Percentiles rank a stretch among this genome's conserved stretches.
These are phyloP conservation scores for Thunnus albacares DNA, from an alignment of 2,797 vertebrate genomes.

Conservation along the genomic window DNA sequence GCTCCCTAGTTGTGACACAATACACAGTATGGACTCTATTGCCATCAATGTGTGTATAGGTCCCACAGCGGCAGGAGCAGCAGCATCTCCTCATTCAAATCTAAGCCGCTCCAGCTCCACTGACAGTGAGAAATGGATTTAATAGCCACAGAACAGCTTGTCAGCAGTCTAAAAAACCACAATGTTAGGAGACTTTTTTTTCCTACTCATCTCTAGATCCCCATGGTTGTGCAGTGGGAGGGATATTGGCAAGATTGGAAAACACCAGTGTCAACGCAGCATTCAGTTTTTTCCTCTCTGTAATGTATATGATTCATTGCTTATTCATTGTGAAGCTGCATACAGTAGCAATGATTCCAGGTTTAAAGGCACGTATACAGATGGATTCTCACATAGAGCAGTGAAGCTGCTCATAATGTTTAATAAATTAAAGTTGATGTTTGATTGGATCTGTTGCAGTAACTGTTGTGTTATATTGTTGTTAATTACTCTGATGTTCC, in stretches of 20 bases:
- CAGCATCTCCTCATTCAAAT: conserved; percentile 79
- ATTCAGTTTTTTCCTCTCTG: conserved; percentile 24
- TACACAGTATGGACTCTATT: conserved; percentile 44
- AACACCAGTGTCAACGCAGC: conserved; percentile 68
- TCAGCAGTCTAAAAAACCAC: conserved; percentile 83
- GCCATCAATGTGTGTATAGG: conserved; percentile 49
- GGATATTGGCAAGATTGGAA: conserved; percentile 70
- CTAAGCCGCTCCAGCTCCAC: conserved; percentile 67
- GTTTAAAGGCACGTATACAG: conserved; percentile 19
- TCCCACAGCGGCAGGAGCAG: conserved; percentile 70
- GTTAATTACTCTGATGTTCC: conserved; percentile 63
- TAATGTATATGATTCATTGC: conserved; percentile 55
- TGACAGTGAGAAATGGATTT: conserved; percentile 87
- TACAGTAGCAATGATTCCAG: neutral
- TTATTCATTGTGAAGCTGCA: conserved; percentile 40
- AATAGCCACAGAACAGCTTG: conserved; percentile 85
- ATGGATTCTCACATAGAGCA: conserved; percentile 2
- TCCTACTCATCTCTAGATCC: conserved; percentile 68
- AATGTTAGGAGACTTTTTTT: conserved; percentile 69
- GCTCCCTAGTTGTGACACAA: conserved; percentile 39
- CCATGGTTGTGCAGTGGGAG: conserved; percentile 61
- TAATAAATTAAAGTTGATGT: conserved; percentile 45
- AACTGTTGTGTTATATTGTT: conserved; percentile 52
- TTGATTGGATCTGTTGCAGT: conserved; percentile 45
- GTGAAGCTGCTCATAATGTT: conserved; percentile 34